phyloP scores from a whole-genome alignment of 2,113 vertebrate genomes.

The Blennius ocellaris region DNA sequence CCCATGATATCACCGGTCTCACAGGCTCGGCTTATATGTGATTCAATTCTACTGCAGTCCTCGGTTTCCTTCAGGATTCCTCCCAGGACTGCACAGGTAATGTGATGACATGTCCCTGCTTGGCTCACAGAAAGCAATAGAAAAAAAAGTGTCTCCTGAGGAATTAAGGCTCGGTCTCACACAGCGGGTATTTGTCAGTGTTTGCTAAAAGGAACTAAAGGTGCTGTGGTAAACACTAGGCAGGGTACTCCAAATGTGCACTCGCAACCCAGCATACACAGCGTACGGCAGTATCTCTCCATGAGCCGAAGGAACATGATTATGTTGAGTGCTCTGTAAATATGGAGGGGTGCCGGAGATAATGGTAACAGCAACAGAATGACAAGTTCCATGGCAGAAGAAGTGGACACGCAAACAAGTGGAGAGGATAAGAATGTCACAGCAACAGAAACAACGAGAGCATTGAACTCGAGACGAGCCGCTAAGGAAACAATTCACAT shows the following conservation, averaged over 20 bases:
- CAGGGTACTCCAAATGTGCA: conserved; percentile 59
- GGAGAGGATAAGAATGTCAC: neutral
- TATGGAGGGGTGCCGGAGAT: conserved; percentile 11
- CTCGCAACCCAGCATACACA: conserved; percentile 49
- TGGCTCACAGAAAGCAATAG: conserved; percentile 1
- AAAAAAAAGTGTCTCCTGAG: conserved; percentile 38
- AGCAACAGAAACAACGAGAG: neutral
- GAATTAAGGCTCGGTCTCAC: conserved; percentile 53
- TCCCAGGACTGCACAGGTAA: neutral
- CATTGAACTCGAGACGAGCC: neutral
- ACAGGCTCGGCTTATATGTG: neutral
- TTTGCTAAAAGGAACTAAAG: conserved; percentile 57
- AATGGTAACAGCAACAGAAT: conserved; percentile 30
- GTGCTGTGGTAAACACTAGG: conserved; percentile 53
- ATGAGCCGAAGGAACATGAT: conserved; percentile 36
- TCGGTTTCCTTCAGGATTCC: neutral
- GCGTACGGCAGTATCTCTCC: conserved; percentile 30
- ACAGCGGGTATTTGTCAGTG: conserved; percentile 35
- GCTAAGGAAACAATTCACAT: neutral
- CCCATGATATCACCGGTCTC: neutral
- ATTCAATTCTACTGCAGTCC: neutral
- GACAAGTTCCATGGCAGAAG: conserved; percentile 10
- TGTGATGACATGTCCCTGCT: neutral
- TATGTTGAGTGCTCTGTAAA: conserved; percentile 50
- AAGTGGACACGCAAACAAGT: conserved; percentile 15